phyloP scores from a whole-genome alignment of 2,113 vertebrate species.

The Pseudopodoces humilis region DNA sequence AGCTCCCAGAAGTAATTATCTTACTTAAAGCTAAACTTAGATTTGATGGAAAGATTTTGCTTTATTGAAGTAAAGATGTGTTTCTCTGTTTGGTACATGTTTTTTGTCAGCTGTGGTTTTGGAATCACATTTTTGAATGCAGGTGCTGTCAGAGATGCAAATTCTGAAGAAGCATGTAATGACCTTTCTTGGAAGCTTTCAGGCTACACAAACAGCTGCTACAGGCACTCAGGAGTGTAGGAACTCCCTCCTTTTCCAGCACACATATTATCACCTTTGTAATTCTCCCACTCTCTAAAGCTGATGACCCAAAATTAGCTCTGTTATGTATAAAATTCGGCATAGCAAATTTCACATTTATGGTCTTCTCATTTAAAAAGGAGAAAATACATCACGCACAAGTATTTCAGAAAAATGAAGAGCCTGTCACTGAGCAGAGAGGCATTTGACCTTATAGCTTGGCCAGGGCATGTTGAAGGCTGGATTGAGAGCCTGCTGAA shows the following conservation, averaged over 20 bases:
- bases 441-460: not conserved
- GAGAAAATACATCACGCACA: slow-evolving; percentile 24
- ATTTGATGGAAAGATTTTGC: not conserved
- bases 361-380: not conserved
- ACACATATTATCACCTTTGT: not conserved
- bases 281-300: not conserved
- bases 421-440: not conserved
- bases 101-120: not conserved
- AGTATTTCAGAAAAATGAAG: not conserved
- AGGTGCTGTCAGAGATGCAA: not conserved
- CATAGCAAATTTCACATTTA: not conserved
- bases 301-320: not conserved
- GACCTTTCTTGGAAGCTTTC: slow-evolving; percentile 1
- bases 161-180: not conserved
- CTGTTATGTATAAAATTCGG: not conserved
- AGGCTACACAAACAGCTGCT: slow-evolving; percentile 17
- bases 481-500: not conserved
- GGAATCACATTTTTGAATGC: not conserved
- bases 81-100: not conserved
- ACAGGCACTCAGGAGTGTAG: not conserved
- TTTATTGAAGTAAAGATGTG: not conserved
- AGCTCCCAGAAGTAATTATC: not conserved
- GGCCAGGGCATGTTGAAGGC: not conserved
- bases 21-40: not conserved
- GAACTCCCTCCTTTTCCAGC: not conserved